Evolutionary conservation across 1,140 invertebrate genomes (phyloP).

Genomic region (Pissodes strobi): DNA sequence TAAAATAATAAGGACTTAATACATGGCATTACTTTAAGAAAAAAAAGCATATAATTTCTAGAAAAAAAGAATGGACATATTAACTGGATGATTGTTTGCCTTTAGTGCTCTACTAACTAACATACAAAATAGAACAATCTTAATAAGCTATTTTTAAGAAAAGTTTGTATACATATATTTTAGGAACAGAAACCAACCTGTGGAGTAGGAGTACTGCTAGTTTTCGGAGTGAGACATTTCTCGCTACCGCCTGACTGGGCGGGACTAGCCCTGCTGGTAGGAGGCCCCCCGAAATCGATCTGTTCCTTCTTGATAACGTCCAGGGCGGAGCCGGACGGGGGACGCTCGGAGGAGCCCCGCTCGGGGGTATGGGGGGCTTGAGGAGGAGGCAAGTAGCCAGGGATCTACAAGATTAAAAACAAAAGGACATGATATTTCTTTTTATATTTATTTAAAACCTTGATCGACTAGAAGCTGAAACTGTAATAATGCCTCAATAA

Average conservation of each 20-base stretch:
- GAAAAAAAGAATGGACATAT: no score
- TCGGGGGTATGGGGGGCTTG: slow-evolving; percentile 36
- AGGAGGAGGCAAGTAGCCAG: slow-evolving; percentile 64
- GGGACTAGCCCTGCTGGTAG: slow-evolving; percentile 43
- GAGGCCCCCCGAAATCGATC: slow-evolving; percentile 52
- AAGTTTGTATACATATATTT: no score
- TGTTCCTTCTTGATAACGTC: slow-evolving; percentile 73
- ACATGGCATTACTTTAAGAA: no score
- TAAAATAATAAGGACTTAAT: no score
- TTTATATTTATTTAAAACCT: no score
- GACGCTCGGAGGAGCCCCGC: slow-evolving; percentile 36
- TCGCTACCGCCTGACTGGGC: slow-evolving; percentile 39
- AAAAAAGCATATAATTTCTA: neutral
- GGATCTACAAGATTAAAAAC: slow-evolving; percentile 55
- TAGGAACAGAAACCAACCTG: neutral
- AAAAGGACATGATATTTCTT: no score
- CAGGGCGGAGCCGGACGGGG: slow-evolving; percentile 42
- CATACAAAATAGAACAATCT: neutral
- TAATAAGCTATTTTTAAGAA: neutral
- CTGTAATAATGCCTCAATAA: no score
- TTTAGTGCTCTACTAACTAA: no score
- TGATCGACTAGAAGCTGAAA: no score
- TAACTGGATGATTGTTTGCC: no score
- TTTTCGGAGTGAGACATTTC: slow-evolving; percentile 51
- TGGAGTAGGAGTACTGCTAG: slow-evolving; percentile 48